Conservation (phyloP, 2,797 vertebrate genomes). For the Rhadinocentrus ornatus region DNA sequence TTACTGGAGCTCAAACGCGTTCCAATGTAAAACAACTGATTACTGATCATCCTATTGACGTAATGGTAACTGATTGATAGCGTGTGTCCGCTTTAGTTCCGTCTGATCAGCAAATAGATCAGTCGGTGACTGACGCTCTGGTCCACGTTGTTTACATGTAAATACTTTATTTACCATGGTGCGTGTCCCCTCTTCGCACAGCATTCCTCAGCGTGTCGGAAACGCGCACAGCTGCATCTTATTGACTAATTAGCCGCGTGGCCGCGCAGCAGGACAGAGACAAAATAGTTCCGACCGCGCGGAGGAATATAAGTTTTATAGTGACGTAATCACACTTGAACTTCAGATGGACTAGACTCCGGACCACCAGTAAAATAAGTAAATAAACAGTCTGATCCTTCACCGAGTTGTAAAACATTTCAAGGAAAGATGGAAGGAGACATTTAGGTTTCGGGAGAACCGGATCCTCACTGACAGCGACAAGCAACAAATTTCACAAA, state of each 20-base stretch:
- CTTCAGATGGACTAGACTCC: too few relatives aligned
- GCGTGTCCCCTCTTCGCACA: not conserved
- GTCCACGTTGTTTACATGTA: not conserved
- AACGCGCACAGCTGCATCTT: conserved; percentile 45
- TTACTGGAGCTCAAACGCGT: not conserved
- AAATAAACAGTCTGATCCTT: too few relatives aligned
- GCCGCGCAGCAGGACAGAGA: not conserved
- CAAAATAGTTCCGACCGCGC: not conserved
- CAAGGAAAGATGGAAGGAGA: too few relatives aligned
- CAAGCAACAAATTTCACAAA: too few relatives aligned
- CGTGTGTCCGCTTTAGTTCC: too few relatives aligned
- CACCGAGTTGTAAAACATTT: too few relatives aligned
- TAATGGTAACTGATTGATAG: too few relatives aligned
- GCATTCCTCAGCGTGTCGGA: not conserved
- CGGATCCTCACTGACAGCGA: too few relatives aligned
- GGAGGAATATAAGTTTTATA: conserved; percentile 13
- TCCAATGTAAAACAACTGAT: not conserved
- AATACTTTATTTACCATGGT: conserved; percentile 36
- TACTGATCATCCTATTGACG: too few relatives aligned
- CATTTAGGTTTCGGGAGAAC: too few relatives aligned
- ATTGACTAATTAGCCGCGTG: conserved; percentile 25
- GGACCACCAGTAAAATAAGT: too few relatives aligned
- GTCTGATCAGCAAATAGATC: too few relatives aligned
- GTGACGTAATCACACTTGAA: not conserved
- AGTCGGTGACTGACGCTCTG: not conserved